Percentiles rank a stretch among this genome's conserved stretches.
Evolutionary conservation across 2,113 vertebrate genomes (phyloP).

Genomic region (Rhea pennata): DNA sequence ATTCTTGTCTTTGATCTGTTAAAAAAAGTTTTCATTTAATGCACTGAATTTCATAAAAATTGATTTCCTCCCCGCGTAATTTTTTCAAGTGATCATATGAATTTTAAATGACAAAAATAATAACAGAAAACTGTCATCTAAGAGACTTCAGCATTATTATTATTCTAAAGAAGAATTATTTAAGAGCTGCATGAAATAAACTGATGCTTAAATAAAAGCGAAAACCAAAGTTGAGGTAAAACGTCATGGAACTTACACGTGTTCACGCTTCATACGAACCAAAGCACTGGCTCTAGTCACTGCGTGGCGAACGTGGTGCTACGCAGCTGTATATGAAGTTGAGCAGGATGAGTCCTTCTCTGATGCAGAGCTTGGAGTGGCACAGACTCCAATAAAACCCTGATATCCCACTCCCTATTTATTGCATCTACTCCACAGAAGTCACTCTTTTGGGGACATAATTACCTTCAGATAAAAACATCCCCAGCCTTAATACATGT

Average conservation of each 20-base stretch:
- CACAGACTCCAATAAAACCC: rapidly evolving
- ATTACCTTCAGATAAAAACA: neutral
- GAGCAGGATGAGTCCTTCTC: neutral
- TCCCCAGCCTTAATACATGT: neutral
- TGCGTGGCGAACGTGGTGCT: neutral
- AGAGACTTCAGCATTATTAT: neutral
- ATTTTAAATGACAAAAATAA: neutral
- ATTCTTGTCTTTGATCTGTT: neutral
- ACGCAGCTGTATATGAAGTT: neutral
- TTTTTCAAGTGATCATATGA: neutral
- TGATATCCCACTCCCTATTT: neutral
- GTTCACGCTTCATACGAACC: rapidly evolving
- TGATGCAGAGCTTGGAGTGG: neutral
- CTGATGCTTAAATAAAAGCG: neutral
- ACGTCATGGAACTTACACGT: rapidly evolving
- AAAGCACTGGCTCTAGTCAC: too few species aligned
- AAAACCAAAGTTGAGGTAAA: neutral
- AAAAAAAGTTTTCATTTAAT: neutral
- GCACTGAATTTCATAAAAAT: neutral
- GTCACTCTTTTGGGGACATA: too few species aligned
- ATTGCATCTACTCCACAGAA: neutral
- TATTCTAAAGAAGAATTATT: neutral
- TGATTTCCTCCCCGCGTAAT: neutral
- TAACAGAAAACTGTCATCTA: constrained; percentile 3
- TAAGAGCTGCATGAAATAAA: neutral